Percentiles rank a stretch among this genome's conserved stretches.
Evolutionary conservation across 2,113 vertebrate genomes (phyloP).

Genomic region (Redunca redunca): DNA sequence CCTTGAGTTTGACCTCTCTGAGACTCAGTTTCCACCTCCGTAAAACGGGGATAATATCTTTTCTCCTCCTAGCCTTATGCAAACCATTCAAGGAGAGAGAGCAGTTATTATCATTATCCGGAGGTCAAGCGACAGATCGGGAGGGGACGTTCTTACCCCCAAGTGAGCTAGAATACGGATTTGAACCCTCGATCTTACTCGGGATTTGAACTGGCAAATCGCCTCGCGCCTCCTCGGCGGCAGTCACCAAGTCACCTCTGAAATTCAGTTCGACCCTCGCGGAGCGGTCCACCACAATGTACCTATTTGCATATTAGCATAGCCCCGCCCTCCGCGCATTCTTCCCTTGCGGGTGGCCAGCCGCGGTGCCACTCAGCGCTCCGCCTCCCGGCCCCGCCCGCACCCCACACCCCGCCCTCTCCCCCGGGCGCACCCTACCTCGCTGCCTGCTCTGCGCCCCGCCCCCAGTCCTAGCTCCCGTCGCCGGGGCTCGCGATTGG

Average conservation of each 20-base stretch:
- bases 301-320: background rate
- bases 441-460: background rate
- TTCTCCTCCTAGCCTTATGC: background rate
- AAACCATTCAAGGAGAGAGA: background rate
- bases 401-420: background rate
- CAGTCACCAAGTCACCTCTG: background rate
- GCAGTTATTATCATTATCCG: background rate
- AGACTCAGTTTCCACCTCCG: background rate
- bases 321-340: background rate
- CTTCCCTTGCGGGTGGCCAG: background rate
- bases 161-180: background rate
- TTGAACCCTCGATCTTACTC: accelerated
- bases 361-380: background rate
- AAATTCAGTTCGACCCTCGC: accelerated
- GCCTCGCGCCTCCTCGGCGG: background rate
- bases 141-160: background rate
- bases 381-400: background rate
- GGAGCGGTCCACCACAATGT: accelerated
- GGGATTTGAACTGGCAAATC: background rate
- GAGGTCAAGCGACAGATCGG: background rate
- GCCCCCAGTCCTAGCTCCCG: slow-evolving; percentile 24
- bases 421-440: slow-evolving; percentile 42
- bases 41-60: background rate
- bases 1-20: background rate
- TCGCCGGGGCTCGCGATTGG: slow-evolving; percentile 38